Conservation (phyloP, 2,113 vertebrate species). For the Peromyscus leucopus region DNA sequence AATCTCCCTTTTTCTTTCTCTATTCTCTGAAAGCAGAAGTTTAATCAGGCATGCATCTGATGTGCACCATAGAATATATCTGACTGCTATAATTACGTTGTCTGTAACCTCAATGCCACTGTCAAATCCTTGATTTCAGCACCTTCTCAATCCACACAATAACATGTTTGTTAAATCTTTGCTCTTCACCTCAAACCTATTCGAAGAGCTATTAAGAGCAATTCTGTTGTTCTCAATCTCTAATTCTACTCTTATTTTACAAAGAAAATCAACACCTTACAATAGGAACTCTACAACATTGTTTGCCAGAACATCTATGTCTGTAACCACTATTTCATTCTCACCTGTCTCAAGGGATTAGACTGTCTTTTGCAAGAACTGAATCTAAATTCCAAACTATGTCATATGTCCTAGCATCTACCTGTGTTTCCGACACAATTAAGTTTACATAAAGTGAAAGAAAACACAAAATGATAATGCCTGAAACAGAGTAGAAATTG, state of each 20-base stretch:
- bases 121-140: neutral
- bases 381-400: neutral
- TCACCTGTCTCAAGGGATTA: neutral
- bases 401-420: neutral
- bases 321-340: neutral
- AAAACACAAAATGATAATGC: conserved; percentile 24
- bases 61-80: neutral
- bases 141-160: neutral
- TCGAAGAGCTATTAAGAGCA: neutral
- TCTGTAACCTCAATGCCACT: neutral
- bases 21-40: neutral
- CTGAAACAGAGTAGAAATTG: neutral
- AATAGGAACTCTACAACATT: neutral
- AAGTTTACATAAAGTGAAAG: conserved; percentile 10
- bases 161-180: conserved; percentile 29
- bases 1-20: neutral
- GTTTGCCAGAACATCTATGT: neutral
- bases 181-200: conserved; percentile 1
- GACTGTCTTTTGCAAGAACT: neutral
- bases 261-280: conserved; percentile 37
- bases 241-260: conserved; percentile 21
- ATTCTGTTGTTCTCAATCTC: neutral
- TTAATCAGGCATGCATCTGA: neutral
- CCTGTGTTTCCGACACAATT: neutral
- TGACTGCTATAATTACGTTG: neutral